Percentiles rank a stretch among this genome's conserved stretches.
Evolutionary conservation across 2,888 invertebrate species (phyloP).

Genomic region (Eupsilia transversa): DNA sequence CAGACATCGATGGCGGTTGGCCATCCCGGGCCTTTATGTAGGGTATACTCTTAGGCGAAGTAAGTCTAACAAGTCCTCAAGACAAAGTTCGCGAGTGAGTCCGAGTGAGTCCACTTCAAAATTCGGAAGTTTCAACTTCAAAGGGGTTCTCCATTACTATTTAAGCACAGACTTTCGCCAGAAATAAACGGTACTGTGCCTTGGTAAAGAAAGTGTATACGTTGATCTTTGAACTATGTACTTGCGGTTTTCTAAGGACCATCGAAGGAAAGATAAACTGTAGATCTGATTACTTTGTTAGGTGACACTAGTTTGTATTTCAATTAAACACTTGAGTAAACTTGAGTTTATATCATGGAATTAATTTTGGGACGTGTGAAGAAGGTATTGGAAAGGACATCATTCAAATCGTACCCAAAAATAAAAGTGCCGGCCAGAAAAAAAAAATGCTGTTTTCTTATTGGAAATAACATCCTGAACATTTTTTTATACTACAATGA

Average conservation of each 20-base stretch:
- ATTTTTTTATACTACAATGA: too few relatives aligned
- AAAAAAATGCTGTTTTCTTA: too few relatives aligned
- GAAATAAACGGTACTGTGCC: constrained; percentile 48
- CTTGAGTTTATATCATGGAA: constrained; percentile 4
- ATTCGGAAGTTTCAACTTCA: constrained; percentile 70
- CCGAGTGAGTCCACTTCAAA: constrained; percentile 68
- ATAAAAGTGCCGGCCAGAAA: too few relatives aligned
- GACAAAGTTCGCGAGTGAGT: constrained; percentile 62
- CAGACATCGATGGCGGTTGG: neutral
- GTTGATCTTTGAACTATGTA: constrained; percentile 46
- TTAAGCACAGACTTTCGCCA: constrained; percentile 59
- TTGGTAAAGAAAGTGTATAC: constrained; percentile 45
- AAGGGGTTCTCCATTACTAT: constrained; percentile 69
- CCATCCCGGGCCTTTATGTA: constrained; percentile 8
- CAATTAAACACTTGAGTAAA: constrained; percentile 16
- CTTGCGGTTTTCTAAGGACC: constrained; percentile 31
- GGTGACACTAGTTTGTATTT: constrained; percentile 12
- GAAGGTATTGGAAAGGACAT: neutral
- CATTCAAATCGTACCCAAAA: too few relatives aligned
- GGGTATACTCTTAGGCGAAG: constrained; percentile 18
- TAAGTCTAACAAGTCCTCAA: constrained; percentile 49
- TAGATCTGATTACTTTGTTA: constrained; percentile 32
- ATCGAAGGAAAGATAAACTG: neutral
- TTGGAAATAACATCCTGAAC: too few relatives aligned
- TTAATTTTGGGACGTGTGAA: neutral